Evolutionary conservation across 2,113 vertebrate species (phyloP).

Genomic region (Beaufortia kweichowensis): DNA sequence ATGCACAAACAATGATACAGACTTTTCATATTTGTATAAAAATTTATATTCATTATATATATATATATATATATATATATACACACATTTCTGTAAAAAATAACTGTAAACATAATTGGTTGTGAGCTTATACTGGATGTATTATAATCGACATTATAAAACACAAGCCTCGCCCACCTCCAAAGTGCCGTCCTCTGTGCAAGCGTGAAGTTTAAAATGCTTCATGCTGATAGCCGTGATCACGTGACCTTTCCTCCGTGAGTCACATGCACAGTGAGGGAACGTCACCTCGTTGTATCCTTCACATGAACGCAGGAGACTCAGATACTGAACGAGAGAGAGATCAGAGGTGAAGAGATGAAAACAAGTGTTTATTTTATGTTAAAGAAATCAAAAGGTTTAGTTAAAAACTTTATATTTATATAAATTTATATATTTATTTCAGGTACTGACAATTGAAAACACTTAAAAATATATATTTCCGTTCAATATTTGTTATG

Average conservation of each 20-base stretch:
- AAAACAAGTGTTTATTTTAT: background rate
- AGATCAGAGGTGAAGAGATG: background rate
- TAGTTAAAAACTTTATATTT: too few species aligned
- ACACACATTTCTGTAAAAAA: too few species aligned
- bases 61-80: too few species aligned
- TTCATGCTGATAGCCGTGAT: conserved; percentile 92
- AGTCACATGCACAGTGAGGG: conserved; percentile 96
- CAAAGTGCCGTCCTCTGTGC: conserved; percentile 91
- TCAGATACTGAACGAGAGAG: conserved; percentile 81
- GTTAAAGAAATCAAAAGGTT: background rate
- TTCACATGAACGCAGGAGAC: conserved; percentile 89
- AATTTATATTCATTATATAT: too few species aligned
- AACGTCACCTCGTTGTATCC: conserved; percentile 95
- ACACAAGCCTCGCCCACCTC: conserved; percentile 75
- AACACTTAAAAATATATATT: background rate
- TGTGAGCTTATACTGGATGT: background rate
- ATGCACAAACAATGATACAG: too few species aligned
- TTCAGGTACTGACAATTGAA: background rate
- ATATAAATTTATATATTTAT: too few species aligned
- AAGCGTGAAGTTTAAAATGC: conserved; percentile 96
- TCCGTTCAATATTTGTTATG: background rate
- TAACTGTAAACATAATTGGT: too few species aligned
- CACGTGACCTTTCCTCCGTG: conserved; percentile 91
- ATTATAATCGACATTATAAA: background rate
- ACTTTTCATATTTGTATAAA: too few species aligned